Conservation (phyloP, 1,140 invertebrate species). For the Leptinotarsa lineolata region DNA sequence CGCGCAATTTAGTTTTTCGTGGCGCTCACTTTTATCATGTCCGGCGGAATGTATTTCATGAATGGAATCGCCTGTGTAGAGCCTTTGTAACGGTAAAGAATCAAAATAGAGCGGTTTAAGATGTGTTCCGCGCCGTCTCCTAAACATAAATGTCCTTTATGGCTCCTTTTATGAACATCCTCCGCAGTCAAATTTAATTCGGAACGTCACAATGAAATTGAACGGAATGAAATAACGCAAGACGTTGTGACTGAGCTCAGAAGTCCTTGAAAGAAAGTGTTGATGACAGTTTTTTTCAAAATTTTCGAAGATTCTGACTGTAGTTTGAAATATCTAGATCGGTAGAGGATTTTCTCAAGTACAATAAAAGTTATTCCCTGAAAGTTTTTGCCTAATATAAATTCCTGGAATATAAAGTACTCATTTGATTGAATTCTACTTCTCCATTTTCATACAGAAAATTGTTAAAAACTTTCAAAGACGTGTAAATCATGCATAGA, state of each 20-base stretch:
- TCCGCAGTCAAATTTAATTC: constrained; percentile 47
- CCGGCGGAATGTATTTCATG: constrained; percentile 9
- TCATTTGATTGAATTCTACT: no score
- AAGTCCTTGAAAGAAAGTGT: not conserved
- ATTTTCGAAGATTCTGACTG: no score
- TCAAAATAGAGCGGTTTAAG: constrained; percentile 38
- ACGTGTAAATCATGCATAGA: no score
- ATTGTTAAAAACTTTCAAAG: no score
- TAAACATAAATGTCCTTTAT: constrained; percentile 46
- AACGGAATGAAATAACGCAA: constrained; percentile 31
- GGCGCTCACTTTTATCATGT: not conserved
- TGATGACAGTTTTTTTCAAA: no score
- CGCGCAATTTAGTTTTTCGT: no score
- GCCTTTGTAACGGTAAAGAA: constrained; percentile 28
- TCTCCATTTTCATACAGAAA: no score
- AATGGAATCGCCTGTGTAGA: constrained; percentile 11
- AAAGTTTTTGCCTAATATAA: no score
- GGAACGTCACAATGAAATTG: constrained; percentile 45
- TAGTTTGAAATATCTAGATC: no score
- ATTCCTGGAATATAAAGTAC: no score
- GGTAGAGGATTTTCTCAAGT: no score
- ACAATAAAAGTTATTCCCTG: no score
- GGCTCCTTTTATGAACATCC: constrained; percentile 44
- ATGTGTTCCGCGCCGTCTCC: constrained; percentile 39
- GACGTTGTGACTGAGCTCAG: constrained; percentile 10